Evolutionary conservation across 2,113 vertebrate genomes (phyloP).

Genomic region (Spilogale gracilis): DNA sequence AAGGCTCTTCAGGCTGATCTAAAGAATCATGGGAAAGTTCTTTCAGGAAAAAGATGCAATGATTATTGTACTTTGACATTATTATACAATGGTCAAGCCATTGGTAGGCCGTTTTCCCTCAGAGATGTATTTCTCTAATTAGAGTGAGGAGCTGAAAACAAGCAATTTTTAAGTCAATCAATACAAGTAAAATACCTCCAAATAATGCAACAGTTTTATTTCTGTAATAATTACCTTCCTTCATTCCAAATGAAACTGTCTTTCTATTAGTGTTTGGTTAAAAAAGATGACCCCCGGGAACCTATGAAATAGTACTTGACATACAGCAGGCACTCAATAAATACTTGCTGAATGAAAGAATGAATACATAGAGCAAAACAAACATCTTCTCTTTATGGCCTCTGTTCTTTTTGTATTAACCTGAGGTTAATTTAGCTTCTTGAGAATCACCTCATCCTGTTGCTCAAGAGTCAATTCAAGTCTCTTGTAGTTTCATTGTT

Average conservation of each 20-base stretch:
- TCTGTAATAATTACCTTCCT: slow-evolving; percentile 27
- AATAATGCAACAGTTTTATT: slow-evolving; percentile 19
- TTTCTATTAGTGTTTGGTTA: not conserved
- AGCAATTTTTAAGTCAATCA: slow-evolving; percentile 33
- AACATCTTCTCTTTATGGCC: not conserved
- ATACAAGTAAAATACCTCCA: slow-evolving; percentile 50
- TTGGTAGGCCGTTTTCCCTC: not conserved
- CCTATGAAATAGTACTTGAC: not conserved
- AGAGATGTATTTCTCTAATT: slow-evolving; percentile 35
- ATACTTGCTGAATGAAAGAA: not conserved
- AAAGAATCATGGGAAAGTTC: slow-evolving; percentile 67
- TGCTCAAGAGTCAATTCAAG: not conserved
- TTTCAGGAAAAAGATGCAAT: slow-evolving; percentile 56
- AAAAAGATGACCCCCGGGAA: slow-evolving; percentile 11
- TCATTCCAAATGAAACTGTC: slow-evolving; percentile 1
- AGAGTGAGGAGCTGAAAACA: slow-evolving; percentile 27
- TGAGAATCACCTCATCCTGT: not conserved
- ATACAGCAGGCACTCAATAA: not conserved
- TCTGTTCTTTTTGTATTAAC: not conserved
- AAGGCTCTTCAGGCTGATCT: slow-evolving; percentile 55
- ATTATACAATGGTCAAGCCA: not conserved
- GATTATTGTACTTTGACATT: slow-evolving; percentile 20
- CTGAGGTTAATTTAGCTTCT: not conserved
- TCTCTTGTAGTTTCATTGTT: not conserved
- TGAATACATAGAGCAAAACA: not conserved